Conservation (phyloP, 1,140 invertebrate species). For the Spodoptera frugiperda region DNA sequence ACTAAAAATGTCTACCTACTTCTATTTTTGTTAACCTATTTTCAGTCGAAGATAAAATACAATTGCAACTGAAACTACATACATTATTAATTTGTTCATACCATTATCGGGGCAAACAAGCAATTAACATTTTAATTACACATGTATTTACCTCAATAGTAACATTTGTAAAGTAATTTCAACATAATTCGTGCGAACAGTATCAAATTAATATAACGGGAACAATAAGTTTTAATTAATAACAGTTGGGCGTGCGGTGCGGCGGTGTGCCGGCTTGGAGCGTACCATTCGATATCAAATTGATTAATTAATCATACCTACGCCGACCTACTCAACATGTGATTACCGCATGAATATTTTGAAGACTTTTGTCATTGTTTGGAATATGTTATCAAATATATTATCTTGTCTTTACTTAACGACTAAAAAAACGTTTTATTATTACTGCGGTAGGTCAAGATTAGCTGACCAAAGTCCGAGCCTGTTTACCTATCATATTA, state of each 20-base stretch:
- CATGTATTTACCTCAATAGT: slow-evolving; percentile 27
- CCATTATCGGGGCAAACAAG: slow-evolving; percentile 18
- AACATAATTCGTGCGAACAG: slow-evolving; percentile 26
- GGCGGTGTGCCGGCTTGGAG: background rate
- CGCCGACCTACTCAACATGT: background rate
- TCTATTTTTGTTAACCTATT: background rate
- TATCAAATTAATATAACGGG: slow-evolving; percentile 31
- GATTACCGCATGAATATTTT: background rate
- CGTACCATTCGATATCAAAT: slow-evolving; percentile 7
- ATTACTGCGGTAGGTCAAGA: no score
- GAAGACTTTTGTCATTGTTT: background rate
- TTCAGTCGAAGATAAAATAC: background rate
- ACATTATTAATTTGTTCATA: slow-evolving; percentile 1
- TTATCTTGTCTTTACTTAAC: no score
- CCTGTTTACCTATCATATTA: no score
- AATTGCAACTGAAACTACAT: background rate
- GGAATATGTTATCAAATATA: no score
- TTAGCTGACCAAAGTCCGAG: no score
- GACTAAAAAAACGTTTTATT: no score
- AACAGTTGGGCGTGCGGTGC: background rate
- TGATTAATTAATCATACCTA: slow-evolving; percentile 19
- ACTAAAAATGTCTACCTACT: no score
- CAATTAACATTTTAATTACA: slow-evolving; percentile 34
- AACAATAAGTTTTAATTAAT: slow-evolving; percentile 36
- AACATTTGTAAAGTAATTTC: slow-evolving; percentile 34